Evolutionary conservation across 2,888 invertebrate species (phyloP), one percentile per base, ranked within the genome.

Genomic region (Vanessa cardui): DNA sequence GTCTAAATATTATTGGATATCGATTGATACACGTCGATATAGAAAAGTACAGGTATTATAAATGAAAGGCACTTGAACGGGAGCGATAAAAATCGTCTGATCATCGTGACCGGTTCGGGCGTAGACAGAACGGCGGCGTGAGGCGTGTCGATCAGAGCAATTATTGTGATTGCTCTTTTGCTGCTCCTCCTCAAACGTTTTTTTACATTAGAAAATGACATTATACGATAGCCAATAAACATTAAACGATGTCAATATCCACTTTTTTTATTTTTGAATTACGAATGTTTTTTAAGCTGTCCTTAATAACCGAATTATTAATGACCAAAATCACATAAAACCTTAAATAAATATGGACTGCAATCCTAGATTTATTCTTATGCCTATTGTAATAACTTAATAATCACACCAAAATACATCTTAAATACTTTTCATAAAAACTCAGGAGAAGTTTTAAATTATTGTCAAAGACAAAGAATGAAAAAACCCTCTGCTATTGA

Each of bases 81-180:
- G 68, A 75, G 70, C 78, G 78, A 82, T 84, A 84, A 82, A 85
- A 86, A 83, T 78, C 78, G 80, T 80, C 83, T 83, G 83, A 83
- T 85, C 80, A 83, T 73, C 72, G 75, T 18, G n/a, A 18, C 50
- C 64, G 69, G 70, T 75, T 74, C 73, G 71, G 72, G 66, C 69
- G 69, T 18, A 76, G 72, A 69, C 74, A 73, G 64, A 69, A 70
- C 73, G 71, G 49, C 69, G 69, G 76, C 80, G 80, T 74, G 68
- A 76, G 78, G 83, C 82, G 84, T 81, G 81, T 74, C 74, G 72
- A 70, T 74, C 77, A 76, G 78, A 80, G 81, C 78, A 84, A 83
- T 82, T 77, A 80, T 80, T 78, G 80, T 77, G 73, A 81, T 78
- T 81, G 76, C 76, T 80, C 74, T 76, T 70, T 49, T 58, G 61